Evolutionary conservation across 2,797 vertebrate genomes (phyloP), one percentile per base, ranked within the genome.

Genomic region (Darevskia mixta): DNA sequence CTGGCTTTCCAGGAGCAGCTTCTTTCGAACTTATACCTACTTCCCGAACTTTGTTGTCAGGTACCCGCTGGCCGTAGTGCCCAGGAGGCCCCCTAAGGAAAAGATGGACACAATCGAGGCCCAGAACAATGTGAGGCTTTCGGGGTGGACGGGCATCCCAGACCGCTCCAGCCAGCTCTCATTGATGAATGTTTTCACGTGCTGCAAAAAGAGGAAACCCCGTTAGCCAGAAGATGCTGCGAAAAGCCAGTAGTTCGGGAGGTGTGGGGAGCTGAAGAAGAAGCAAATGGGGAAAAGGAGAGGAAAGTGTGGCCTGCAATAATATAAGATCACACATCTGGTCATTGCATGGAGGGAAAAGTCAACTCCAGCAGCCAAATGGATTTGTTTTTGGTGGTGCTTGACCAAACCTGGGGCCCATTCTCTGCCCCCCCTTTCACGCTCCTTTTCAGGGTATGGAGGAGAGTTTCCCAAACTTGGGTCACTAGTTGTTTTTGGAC

Each of bases 181-280:
- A 78, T 98, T 99, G 89, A 98, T 94, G 94, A 99, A 99, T 23
- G 95, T 96, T 94, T 99, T 98, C 88, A 99, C 98, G 29, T 97
- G 97, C 98, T 99, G 94, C 83, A 79, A 55, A 90, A 17, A 92
- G 77, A 83, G 83, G 80, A 4, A 4, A n/a, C 2, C 6, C 18
- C 3, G 49, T 72, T 43, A 72, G 43, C 18, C 43, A 58, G 17
- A 45, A 29, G 75, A 3, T 17, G 27, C 3, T 18, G 15, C 18
- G 29, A 5, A 49, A 13, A 55, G 49, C 49, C 49, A 55, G 49
- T 55, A 55, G 49, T 27, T 27, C 17, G 20, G 43, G 2, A 23
- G 73, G 15, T 11, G 29, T 6, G 6, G 15, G 2, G 10, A 15
- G 15, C 43, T 2, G 5, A 27, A 45, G 25, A 13, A 45, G 43